phyloP scores from a whole-genome alignment of 2,113 vertebrate species.

The Oostethus manadensis region DNA sequence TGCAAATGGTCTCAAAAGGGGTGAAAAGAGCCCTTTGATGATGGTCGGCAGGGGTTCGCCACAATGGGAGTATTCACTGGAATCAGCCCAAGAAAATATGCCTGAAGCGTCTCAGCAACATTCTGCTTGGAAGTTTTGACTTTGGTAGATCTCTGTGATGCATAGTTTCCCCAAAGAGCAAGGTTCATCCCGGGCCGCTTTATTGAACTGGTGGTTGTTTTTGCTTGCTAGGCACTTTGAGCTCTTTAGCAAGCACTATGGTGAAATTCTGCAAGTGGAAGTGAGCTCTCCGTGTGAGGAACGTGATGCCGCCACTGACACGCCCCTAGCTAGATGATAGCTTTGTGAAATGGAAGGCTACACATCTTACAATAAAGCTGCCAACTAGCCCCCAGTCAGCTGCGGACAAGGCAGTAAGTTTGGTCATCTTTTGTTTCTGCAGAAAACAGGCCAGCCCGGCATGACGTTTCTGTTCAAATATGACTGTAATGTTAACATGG shows the following conservation, averaged over 20 bases:
- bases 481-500: too few relatives aligned
- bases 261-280: slow-evolving; percentile 25
- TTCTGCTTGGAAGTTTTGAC: slow-evolving; percentile 51
- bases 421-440: too few relatives aligned
- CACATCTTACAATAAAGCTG: too few relatives aligned
- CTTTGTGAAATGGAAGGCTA: too few relatives aligned
- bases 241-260: slow-evolving; percentile 18
- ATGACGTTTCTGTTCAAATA: too few relatives aligned
- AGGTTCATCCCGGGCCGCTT: slow-evolving; percentile 38
- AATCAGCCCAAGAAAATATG: slow-evolving; percentile 48
- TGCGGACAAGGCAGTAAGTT: too few relatives aligned
- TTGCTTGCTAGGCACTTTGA: slow-evolving; percentile 36
- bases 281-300: slow-evolving; percentile 16
- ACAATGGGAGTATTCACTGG: slow-evolving; percentile 52
- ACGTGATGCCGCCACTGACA: neutral
- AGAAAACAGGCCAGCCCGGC: too few relatives aligned
- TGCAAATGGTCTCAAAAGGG: slow-evolving; percentile 72
- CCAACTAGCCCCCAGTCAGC: too few relatives aligned
- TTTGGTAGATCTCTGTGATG: slow-evolving; percentile 34
- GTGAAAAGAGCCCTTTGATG: slow-evolving; percentile 73
- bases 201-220: slow-evolving; percentile 13
- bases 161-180: slow-evolving; percentile 47
- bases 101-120: slow-evolving; percentile 23
- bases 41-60: slow-evolving; percentile 64
- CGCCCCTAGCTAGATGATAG: too few relatives aligned